These are phyloP conservation scores for Lepeophtheirus salmonis DNA, from an alignment of 1,140 invertebrate genomes.

Conservation along the genomic window DNA sequence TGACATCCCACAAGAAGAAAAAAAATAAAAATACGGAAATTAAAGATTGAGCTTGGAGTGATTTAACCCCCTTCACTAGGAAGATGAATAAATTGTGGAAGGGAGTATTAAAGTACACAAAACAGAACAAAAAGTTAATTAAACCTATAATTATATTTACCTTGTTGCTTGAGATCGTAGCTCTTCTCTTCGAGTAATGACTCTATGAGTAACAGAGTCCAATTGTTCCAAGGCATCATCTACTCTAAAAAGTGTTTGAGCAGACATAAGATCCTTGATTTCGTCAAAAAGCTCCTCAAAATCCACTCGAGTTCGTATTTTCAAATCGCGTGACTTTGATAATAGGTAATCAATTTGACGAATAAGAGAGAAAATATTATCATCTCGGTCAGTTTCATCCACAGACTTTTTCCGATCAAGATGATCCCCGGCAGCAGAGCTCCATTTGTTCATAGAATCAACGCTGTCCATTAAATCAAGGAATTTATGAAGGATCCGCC, in stretches of 20 bases:
- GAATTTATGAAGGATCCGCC: conserved; percentile 11
- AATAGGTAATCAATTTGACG: conserved; percentile 16
- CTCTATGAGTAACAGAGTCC: conserved; percentile 6
- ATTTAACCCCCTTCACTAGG: too few relatives aligned
- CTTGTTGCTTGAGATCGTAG: conserved; percentile 11
- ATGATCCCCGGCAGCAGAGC: conserved; percentile 7
- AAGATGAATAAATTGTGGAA: too few relatives aligned
- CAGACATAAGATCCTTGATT: conserved; percentile 8
- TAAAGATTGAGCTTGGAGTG: too few relatives aligned
- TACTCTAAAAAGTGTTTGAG: conserved; percentile 11
- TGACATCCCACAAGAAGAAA: too few relatives aligned
- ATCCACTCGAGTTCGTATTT: conserved; percentile 2
- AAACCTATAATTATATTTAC: too few relatives aligned
- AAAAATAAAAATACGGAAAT: too few relatives aligned
- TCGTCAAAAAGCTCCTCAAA: conserved; percentile 16
- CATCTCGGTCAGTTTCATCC: conserved; percentile 1
- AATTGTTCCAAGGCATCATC: conserved; percentile 9
- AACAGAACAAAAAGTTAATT: too few relatives aligned
- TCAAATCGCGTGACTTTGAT: conserved; percentile 11
- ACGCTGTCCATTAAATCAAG: conserved; percentile 12
- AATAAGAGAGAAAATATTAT: conserved; percentile 10
- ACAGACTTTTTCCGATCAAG: not conserved
- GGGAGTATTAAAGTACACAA: too few relatives aligned
- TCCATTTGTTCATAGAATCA: conserved; percentile 5
- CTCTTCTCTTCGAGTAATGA: conserved; percentile 4